These are phyloP conservation scores for Aporophyla lueneburgensis DNA, from an alignment of 2,888 invertebrate species.

Conservation along the genomic window DNA sequence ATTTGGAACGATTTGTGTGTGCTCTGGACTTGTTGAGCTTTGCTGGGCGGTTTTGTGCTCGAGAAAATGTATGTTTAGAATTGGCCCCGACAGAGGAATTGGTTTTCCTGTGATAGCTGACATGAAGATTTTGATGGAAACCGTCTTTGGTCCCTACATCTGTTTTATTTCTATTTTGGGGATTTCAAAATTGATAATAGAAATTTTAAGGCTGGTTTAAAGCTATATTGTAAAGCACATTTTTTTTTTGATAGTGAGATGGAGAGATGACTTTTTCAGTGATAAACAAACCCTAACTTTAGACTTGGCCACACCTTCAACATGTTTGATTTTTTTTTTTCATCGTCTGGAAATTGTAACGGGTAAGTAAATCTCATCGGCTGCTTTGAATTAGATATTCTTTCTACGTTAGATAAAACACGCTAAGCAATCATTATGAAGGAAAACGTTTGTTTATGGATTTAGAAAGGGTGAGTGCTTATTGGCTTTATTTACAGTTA, in stretches of 20 bases:
- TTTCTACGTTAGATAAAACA: constrained; percentile 13
- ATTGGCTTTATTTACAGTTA: neutral
- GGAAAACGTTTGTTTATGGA: neutral
- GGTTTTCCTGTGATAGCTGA: neutral
- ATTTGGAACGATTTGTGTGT: constrained; percentile 73
- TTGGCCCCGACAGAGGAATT: neutral
- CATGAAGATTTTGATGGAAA: neutral
- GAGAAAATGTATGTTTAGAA: neutral
- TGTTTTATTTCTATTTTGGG: neutral
- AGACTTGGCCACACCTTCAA: neutral
- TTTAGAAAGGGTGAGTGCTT: neutral
- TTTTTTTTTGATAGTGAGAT: no score
- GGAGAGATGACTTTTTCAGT: neutral
- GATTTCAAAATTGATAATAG: no score
- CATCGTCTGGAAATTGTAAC: neutral
- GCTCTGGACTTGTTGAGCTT: constrained; percentile 60
- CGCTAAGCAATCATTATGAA: constrained; percentile 16
- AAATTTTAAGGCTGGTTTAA: neutral
- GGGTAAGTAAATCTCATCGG: neutral
- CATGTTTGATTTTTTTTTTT: neutral
- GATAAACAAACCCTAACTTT: neutral
- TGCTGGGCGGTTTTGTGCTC: constrained; percentile 42
- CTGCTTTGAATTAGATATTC: neutral
- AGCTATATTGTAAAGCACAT: neutral
- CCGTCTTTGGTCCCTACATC: neutral